These are phyloP conservation scores for Porites lobata DNA, from an alignment of 92 coral and sea anemone genomes.

Conservation along the genomic window DNA sequence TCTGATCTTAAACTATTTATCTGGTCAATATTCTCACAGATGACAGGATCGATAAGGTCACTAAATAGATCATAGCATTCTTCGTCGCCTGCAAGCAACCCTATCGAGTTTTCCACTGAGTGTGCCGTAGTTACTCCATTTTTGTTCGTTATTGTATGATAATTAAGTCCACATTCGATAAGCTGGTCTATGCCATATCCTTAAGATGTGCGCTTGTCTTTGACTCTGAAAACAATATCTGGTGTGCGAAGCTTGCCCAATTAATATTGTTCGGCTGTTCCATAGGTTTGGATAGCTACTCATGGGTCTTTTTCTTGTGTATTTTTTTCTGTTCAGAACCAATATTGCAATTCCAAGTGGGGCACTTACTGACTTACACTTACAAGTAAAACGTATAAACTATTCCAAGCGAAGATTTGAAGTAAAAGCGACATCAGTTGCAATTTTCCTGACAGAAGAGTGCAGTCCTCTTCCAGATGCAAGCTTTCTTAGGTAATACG, in stretches of 20 bases:
- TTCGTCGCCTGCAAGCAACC: conserved; percentile 57
- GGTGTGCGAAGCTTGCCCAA: conserved; percentile 26
- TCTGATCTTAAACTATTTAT: conserved; percentile 3
- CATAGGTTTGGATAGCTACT: conserved; percentile 28
- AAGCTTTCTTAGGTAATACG: not conserved
- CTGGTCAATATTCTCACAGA: conserved; percentile 1
- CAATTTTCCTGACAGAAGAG: too few relatives aligned
- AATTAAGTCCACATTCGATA: conserved; percentile 20
- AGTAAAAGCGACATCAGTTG: conserved; percentile 7
- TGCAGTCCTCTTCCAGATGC: not conserved
- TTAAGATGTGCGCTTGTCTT: conserved; percentile 30
- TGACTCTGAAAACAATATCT: not conserved
- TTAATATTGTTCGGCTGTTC: conserved; percentile 20
- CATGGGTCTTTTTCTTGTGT: conserved; percentile 4
- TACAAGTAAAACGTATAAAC: not conserved
- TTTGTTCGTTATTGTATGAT: not conserved
- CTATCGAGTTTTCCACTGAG: not conserved
- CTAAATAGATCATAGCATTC: conserved; percentile 66
- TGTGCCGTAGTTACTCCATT: not conserved
- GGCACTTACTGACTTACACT: too few relatives aligned
- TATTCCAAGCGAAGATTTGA: not conserved
- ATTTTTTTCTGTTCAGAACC: conserved; percentile 8
- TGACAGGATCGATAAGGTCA: conserved; percentile 58
- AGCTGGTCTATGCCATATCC: conserved; percentile 39
- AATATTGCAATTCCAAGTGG: not conserved